Evolutionary conservation across 2,797 vertebrate species (phyloP).

Genomic region (Sparus aurata): DNA sequence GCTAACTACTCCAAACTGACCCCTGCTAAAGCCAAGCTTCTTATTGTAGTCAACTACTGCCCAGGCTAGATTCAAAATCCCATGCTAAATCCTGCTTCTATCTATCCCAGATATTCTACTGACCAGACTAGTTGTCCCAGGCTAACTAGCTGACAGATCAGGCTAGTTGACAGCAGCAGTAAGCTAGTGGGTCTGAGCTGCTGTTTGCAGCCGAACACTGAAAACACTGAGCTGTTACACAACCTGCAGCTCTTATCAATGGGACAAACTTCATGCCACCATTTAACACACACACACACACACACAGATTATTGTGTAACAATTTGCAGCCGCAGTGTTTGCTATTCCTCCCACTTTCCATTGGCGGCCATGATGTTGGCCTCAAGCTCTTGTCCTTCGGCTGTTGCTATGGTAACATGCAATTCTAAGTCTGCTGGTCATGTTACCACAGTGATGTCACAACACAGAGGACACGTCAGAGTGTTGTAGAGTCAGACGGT

Average conservation of each 20-base stretch:
- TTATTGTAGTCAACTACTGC: background rate
- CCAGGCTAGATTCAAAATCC: background rate
- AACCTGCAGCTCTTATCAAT: constrained; percentile 73
- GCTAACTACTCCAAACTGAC: background rate
- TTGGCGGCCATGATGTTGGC: constrained; percentile 62
- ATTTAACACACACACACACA: constrained; percentile 51
- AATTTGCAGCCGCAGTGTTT: constrained; percentile 47
- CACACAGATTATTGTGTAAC: constrained; percentile 54
- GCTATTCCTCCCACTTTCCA: constrained; percentile 53
- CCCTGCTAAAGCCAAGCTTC: background rate
- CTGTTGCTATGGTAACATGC: constrained; percentile 40
- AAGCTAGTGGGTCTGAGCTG: constrained; percentile 32
- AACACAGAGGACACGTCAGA: constrained; percentile 16
- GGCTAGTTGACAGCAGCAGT: constrained; percentile 26
- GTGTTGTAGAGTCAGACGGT: background rate
- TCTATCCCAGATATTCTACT: constrained; percentile 20
- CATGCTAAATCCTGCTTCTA: constrained; percentile 2
- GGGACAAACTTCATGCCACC: constrained; percentile 71
- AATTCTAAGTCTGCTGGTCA: constrained; percentile 39
- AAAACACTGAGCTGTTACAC: constrained; percentile 64
- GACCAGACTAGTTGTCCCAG: constrained; percentile 40
- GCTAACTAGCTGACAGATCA: constrained; percentile 33
- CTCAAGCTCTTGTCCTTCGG: constrained; percentile 7
- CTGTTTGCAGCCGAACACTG: constrained; percentile 40
- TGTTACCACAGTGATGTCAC: constrained; percentile 11